These are phyloP conservation scores for Lepidochitona cinerea DNA, from an alignment of 2,888 invertebrate species.

Conservation along the genomic window DNA sequence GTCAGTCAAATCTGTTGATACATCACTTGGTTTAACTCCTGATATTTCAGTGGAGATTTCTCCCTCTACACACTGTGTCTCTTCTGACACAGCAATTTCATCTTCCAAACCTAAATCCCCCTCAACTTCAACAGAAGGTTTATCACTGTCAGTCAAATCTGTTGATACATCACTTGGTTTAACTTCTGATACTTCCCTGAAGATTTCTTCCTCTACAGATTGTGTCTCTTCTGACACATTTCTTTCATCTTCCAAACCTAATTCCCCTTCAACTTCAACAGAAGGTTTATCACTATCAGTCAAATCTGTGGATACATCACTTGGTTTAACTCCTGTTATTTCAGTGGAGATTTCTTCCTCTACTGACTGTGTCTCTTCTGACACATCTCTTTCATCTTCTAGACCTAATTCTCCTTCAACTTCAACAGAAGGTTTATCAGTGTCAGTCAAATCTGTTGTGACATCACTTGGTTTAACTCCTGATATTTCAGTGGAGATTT, in stretches of 20 bases:
- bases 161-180: constrained; percentile 13
- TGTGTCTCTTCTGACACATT: background rate
- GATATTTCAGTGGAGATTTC: background rate
- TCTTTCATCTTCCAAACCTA: too few species aligned
- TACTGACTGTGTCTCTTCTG: background rate
- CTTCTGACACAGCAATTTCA: background rate
- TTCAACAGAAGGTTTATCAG: constrained; percentile 3
- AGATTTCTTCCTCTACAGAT: background rate
- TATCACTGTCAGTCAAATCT: constrained; percentile 23
- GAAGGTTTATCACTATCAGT: constrained; percentile 19
- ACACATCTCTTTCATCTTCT: background rate
- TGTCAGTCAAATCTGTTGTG: constrained; percentile 42
- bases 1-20: background rate
- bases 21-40: background rate
- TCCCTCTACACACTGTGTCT: background rate
- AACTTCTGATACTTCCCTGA: background rate
- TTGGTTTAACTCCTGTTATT: constrained; percentile 9
- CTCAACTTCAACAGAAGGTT: background rate
- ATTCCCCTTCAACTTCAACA: background rate
- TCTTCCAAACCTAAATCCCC: too few species aligned
- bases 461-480: constrained; percentile 56
- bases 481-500: constrained; percentile 39
- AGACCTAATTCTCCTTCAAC: background rate
- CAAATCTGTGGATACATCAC: constrained; percentile 13
- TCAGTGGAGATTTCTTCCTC: background rate